These are phyloP conservation scores for Motacilla alba DNA, from an alignment of 2,113 vertebrate genomes.

Conservation along the genomic window DNA sequence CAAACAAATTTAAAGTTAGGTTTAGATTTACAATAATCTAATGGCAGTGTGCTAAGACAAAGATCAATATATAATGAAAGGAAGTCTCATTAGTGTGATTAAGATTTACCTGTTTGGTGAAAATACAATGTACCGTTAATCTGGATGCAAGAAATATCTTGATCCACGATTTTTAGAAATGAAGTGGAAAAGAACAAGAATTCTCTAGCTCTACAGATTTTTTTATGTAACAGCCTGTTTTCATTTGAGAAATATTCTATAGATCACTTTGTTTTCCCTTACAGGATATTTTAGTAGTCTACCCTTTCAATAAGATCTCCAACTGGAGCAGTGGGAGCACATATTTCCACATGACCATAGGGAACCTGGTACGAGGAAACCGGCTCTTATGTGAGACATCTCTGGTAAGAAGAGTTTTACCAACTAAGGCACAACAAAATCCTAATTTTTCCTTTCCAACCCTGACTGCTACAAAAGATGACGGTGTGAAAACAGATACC, in stretches of 20 bases:
- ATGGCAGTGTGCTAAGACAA: not conserved
- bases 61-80: not conserved
- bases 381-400: conserved; percentile 96
- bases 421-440: not conserved
- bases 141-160: not conserved
- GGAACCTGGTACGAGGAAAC: conserved; percentile 84
- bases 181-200: not conserved
- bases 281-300: conserved; percentile 84
- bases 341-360: conserved; percentile 94
- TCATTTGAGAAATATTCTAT: not conserved
- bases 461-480: not conserved
- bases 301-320: conserved; percentile 90
- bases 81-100: not conserved
- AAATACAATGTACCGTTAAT: not conserved
- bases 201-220: not conserved
- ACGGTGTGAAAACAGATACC: not conserved
- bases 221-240: not conserved
- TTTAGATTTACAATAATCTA: not conserved
- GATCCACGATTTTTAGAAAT: not conserved
- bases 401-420: conserved; percentile 79
- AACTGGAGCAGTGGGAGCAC: conserved; percentile 98
- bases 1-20: not conserved
- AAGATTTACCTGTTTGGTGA: not conserved
- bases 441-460: not conserved
- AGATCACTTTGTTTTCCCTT: not conserved